phyloP scores from a whole-genome alignment of 2,113 vertebrate species.

The Ifrita kowaldi region DNA sequence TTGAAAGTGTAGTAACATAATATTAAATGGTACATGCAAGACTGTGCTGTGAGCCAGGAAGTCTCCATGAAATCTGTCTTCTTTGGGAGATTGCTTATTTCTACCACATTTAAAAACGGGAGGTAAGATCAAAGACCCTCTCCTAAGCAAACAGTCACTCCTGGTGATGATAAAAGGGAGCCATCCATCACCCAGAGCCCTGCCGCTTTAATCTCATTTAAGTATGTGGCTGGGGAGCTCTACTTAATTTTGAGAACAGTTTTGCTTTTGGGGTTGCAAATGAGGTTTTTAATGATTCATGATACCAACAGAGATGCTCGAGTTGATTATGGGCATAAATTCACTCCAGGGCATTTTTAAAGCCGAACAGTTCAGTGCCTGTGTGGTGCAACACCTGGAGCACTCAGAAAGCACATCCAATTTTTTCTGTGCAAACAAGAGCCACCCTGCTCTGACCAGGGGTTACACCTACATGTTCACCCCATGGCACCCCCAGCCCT shows the following conservation, averaged over 20 bases:
- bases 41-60: neutral
- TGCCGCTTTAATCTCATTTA: constrained; percentile 40
- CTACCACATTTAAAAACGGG: neutral
- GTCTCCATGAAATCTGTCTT: neutral
- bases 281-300: constrained; percentile 40
- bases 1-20: neutral
- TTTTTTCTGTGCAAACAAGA: neutral
- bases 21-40: neutral
- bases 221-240: neutral
- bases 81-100: neutral
- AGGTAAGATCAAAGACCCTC: constrained; percentile 20
- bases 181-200: constrained; percentile 12
- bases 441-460: accelerated
- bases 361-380: neutral
- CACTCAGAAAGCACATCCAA: neutral
- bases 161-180: constrained; percentile 6
- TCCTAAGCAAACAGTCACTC: constrained; percentile 1
- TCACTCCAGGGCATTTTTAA: neutral
- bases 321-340: constrained; percentile 2
- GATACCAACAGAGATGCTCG: neutral
- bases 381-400: neutral
- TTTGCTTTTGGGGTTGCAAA: constrained; percentile 34
- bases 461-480: accelerated
- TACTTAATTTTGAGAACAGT: constrained; percentile 30
- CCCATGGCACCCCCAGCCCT: neutral